Evolutionary conservation across 2,113 vertebrate genomes (phyloP), one percentile per base, ranked within the genome.

Genomic region (Phaethornis superciliosus): DNA sequence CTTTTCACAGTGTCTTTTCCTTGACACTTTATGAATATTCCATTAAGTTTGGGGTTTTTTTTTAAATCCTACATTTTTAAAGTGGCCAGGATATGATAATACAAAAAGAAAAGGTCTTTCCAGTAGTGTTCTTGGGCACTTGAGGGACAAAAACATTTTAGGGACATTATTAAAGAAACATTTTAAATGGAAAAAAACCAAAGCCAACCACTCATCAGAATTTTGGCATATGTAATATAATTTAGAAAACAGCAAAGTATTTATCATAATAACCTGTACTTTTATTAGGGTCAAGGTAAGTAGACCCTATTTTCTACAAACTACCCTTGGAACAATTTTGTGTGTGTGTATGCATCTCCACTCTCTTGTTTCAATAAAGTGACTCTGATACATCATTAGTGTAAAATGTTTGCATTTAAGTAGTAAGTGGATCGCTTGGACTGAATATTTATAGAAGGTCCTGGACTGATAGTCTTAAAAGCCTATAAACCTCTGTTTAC

Each of bases 401-500:
- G n/a, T 78, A 80, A 85, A 89, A 64, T 85, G 33, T 91, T 96
- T 93, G 42, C 56, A 44, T 91, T 77, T 54, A 71, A 74, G 37
- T 79, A 65, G 30, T 42, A 77, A 94, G 42, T 90, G 47, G 65
- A 86, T 88, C 40, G 52, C 20, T 32, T 93, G 59, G 40, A 52
- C 85, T 75, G 80, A 68, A 86, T 94, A 78, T 95, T 91, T 91
- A n/a, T 83, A 40, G 88, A 64, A 78, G 60, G 49, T 90, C 71
- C 91, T 78, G 52, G 79, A 81, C 4, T 83, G 89, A 75, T 93
- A 81, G 79, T 74, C 90, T 95, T 90, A 94, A 97, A 95, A 94
- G 72, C 71, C 79, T 90, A 49, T 78, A 93, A 93, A 88, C 30
- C n/a, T 93, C 77, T 95, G 71, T 95, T 96, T 91, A 81, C 68